Base-by-base conservation (phyloP, 92 coral and sea anemone species). In the Epizoanthus illoricatus region DNA sequence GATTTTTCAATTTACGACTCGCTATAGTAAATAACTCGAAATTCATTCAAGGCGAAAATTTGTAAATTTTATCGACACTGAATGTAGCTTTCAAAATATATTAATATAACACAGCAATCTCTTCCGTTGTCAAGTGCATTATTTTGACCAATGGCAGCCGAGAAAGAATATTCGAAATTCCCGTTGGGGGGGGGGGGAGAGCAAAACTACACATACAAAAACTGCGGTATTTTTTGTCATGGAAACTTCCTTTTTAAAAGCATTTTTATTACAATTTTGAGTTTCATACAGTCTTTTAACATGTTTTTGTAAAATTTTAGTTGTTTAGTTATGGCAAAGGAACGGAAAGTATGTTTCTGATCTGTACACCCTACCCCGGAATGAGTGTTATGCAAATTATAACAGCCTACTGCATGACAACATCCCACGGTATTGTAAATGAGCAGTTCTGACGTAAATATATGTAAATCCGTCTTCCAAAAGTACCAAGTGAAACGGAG, bases 371-470 rank as follows among this genome's bases (percentile, higher is more conserved):
- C 69, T 76, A 42, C 71, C 81, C 57, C 19, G 60, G 40, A 40
- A 76, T 76, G 71, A 41, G 2, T 60, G 69, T 39, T 62, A 76
- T 76, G 70, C 71, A 76, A 76, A 76, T 63, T 74, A 28, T 56
- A 47, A 47, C 55, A 47, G 55, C 40, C 42, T 18, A 21, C 71
- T n/a, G 49, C 41, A 57, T 58, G 80, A 43, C 23, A 28, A 18
- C 49, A 41, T 18, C 71, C 69, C 81, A 62, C 81, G 60, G 71
- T 36, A 61, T 52, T 57, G 45, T 28, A 57, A 74, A 74, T 74
- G 63, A 52, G 20, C 72, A 67, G 55, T 62, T 76, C 65, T 76
- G 81, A 76, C 81, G 71, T 76, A 76, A 76, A 76, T 76, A 40
- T 60, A 20, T 76, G 71, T 74, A 74, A 24, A 74, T 55, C 17